Evolutionary conservation across 2,113 vertebrate genomes (phyloP).

Genomic region (Nestor notabilis): DNA sequence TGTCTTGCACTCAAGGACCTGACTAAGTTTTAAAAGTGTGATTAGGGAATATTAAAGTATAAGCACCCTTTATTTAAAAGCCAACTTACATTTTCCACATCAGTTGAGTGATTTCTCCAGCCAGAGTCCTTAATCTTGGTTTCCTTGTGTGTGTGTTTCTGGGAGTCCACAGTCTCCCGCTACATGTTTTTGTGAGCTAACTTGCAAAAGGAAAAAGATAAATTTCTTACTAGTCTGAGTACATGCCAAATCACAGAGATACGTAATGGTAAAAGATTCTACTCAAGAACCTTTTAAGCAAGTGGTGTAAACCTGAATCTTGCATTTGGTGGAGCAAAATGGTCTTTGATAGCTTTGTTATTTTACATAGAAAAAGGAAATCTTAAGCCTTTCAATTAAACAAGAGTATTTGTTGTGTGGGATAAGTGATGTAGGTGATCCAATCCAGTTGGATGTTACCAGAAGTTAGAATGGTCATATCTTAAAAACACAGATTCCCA

Average conservation of each 20-base stretch:
- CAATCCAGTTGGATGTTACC: accelerated
- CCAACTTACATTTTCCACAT: slow-evolving; percentile 58
- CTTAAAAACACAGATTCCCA: background rate
- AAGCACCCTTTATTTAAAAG: slow-evolving; percentile 69
- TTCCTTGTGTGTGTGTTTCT: background rate
- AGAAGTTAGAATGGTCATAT: background rate
- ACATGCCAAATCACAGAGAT: background rate
- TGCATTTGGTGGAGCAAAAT: background rate
- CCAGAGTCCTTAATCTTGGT: background rate
- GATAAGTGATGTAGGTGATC: background rate
- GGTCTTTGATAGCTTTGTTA: background rate
- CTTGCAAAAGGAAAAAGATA: slow-evolving; percentile 62
- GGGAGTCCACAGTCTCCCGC: background rate
- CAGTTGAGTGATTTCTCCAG: slow-evolving; percentile 21
- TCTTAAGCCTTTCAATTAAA: background rate
- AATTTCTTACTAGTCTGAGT: background rate
- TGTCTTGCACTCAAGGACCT: slow-evolving; percentile 20
- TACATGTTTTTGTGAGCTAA: background rate
- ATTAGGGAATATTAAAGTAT: slow-evolving; percentile 48
- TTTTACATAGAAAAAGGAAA: background rate
- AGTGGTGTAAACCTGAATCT: background rate
- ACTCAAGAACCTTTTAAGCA: background rate
- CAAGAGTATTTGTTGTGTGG: background rate
- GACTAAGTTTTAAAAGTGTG: slow-evolving; percentile 43
- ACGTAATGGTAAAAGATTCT: background rate